A percentile compares a stretch with the other conserved stretches of the same genome.
phyloP scores from a whole-genome alignment of 1,140 invertebrate genomes.

The Coptotermes formosanus region DNA sequence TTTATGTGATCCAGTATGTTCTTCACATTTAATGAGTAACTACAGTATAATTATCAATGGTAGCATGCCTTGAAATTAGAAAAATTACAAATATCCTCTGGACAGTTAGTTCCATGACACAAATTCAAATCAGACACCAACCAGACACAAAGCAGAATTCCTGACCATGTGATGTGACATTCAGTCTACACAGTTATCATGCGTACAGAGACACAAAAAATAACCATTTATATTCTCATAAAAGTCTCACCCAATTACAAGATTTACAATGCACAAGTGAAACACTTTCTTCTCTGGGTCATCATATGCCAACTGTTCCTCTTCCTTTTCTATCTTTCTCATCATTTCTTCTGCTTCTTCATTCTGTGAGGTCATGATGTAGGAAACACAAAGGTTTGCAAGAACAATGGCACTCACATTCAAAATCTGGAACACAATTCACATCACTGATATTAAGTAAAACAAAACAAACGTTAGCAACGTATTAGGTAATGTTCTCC shows the following conservation, averaged over 20 bases:
- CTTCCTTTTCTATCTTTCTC: conserved; percentile 98
- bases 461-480: not conserved
- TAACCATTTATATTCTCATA: no score
- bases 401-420: conserved; percentile 94
- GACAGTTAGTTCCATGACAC: no score
- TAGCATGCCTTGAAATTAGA: no score
- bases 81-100: no score
- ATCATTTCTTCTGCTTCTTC: conserved; percentile 99
- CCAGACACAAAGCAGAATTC: no score
- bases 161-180: no score
- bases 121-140: no score
- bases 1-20: no score
- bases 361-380: conserved; percentile 99
- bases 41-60: no score
- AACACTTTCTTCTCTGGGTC: conserved; percentile 94
- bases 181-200: no score
- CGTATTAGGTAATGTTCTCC: not conserved
- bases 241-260: conserved; percentile 83
- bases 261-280: conserved; percentile 97
- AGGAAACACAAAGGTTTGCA: conserved; percentile 97
- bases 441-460: not conserved
- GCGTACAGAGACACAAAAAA: no score
- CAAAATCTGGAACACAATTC: conserved; percentile 66
- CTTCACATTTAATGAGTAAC: no score
- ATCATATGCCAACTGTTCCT: conserved; percentile 88